Evolutionary conservation across 1,140 invertebrate genomes (phyloP).

Genomic region (Cydia fagiglandana): DNA sequence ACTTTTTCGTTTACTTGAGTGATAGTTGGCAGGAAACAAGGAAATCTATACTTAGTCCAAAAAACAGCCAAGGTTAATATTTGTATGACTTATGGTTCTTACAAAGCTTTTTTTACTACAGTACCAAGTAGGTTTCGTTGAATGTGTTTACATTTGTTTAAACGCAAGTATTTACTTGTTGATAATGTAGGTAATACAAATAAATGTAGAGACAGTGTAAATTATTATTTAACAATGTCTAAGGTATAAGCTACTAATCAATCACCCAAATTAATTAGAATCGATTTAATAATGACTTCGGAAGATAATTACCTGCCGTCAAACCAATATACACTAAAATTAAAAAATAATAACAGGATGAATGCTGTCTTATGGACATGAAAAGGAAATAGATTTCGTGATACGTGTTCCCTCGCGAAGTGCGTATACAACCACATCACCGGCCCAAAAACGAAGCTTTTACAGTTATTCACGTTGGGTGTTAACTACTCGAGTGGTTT

Average conservation of each 20-base stretch:
- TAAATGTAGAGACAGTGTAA: not conserved
- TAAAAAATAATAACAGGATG: not conserved
- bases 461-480: conserved; percentile 52
- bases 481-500: conserved; percentile 49
- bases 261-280: not conserved
- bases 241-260: not conserved
- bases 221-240: not conserved
- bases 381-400: not conserved
- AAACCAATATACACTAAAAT: not conserved
- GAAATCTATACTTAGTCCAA: not conserved
- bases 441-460: conserved; percentile 38
- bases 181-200: not conserved
- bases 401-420: conserved; percentile 46
- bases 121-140: too few relatives aligned
- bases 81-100: not conserved
- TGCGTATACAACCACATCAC: conserved; percentile 61
- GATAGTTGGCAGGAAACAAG: not conserved
- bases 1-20: too few relatives aligned
- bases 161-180: not conserved
- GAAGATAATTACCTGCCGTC: not conserved
- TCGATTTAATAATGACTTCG: not conserved
- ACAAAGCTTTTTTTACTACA: not conserved
- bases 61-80: not conserved
- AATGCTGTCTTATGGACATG: not conserved
- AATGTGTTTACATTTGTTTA: too few relatives aligned